Evolutionary conservation across 2,113 vertebrate genomes (phyloP), one percentile per base, ranked within the genome.

Genomic region (Himantopus leucocephalus): DNA sequence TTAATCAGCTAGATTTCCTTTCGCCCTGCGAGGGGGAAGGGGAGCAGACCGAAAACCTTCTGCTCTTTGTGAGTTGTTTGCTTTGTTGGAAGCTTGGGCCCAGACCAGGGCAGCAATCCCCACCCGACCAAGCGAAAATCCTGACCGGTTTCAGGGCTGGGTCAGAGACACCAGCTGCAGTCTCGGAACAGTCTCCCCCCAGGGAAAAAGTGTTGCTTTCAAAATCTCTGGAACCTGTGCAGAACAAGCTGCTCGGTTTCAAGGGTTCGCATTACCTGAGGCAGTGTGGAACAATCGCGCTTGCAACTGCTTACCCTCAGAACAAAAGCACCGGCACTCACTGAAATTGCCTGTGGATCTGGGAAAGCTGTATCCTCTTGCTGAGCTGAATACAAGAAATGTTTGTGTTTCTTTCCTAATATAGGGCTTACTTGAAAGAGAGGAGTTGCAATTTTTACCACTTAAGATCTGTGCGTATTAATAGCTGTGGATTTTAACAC

Each of bases 181-280:
- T 3, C 56, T 72, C 67, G 10, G 7, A 73, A 12, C 64, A 14
- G 47, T 19, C 78, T 63, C 41, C 24, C 70, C 67, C 66, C 3
- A 14, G 32, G 71, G 18, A 14, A 59, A 82, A 55, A 24, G 17
- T 14, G 0, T 32, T 35, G 59, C 59, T 83, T 24, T 62, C 71
- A 72, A 14, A 47, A 34, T 5, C 45, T 45, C 58, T 89, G 92
- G 84, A 58, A 37, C 58, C 91, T 26, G 39, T 73, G 85, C 78
- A 85, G 56, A 66, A 9, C 0, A 4, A 86, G 79, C 75, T 70
- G 91, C 94, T 91, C 3, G 0, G 24, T 80, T 67, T 77, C 83
- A 56, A 34, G 88, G 48, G 82, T 21, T 97, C 67, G 1, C 48
- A 10, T 97, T 96, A 94, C 95, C 63, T 3, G 5, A 35, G 82